A percentile compares a stretch with the other conserved stretches of the same genome.
Conservation (phyloP, 1,140 invertebrate genomes). For the Leguminivora glycinivorella region DNA sequence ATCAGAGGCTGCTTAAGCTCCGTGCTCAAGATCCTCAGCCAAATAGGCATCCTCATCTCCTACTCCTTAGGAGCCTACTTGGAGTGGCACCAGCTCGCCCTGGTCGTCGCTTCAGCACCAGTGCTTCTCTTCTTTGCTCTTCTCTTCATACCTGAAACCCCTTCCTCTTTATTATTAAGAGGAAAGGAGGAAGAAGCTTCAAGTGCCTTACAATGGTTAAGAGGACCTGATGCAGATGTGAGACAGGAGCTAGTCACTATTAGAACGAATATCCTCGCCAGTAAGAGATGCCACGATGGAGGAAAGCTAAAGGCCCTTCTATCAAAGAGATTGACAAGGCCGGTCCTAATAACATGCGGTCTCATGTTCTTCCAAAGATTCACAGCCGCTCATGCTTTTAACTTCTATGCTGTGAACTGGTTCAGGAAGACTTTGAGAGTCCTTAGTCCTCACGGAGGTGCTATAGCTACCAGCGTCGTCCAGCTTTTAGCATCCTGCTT, state of each 20-base stretch:
- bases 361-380: slow-evolving; percentile 92
- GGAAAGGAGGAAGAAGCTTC: slow-evolving; percentile 89
- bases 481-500: slow-evolving; percentile 88
- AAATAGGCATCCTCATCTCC: slow-evolving; percentile 89
- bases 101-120: slow-evolving; percentile 87
- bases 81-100: slow-evolving; percentile 89
- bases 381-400: slow-evolving; percentile 90
- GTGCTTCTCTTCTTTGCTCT: slow-evolving; percentile 84
- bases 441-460: slow-evolving; percentile 90
- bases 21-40: slow-evolving; percentile 90
- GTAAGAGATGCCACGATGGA: slow-evolving; percentile 65
- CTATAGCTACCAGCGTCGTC: slow-evolving; percentile 88
- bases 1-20: slow-evolving; percentile 92
- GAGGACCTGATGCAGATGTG: slow-evolving; percentile 86
- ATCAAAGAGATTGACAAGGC: slow-evolving; percentile 81
- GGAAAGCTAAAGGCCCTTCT: slow-evolving; percentile 75
- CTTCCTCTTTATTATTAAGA: slow-evolving; percentile 87
- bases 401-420: slow-evolving; percentile 90
- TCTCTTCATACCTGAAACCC: slow-evolving; percentile 90
- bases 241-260: slow-evolving; percentile 84
- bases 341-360: slow-evolving; percentile 88
- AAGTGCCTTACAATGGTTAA: slow-evolving; percentile 86
- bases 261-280: slow-evolving; percentile 82
- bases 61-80: slow-evolving; percentile 90
- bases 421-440: slow-evolving; percentile 88